Conservation (phyloP, 2,888 invertebrate species). For the Unio pictorum region DNA sequence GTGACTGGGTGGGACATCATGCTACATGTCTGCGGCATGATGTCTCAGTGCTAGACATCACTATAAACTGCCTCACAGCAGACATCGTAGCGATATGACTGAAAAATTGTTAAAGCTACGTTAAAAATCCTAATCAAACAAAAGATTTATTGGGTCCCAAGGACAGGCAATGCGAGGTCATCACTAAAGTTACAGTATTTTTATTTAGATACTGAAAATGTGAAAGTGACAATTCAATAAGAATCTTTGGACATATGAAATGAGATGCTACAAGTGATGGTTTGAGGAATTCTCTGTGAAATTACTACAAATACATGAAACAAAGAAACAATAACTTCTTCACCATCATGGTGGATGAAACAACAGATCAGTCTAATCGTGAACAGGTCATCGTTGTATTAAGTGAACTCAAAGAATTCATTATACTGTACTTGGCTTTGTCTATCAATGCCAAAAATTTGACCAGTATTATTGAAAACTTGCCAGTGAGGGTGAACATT, state of each 20-base stretch:
- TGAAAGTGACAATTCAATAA: slow-evolving; percentile 24
- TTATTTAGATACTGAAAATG: slow-evolving; percentile 20
- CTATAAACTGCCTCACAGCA: too few relatives aligned
- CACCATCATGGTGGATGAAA: slow-evolving; percentile 37
- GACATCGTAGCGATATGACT: too few relatives aligned
- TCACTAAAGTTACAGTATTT: slow-evolving; percentile 11
- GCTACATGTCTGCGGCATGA: too few relatives aligned
- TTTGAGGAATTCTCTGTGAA: slow-evolving; percentile 18
- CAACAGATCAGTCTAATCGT: slow-evolving; percentile 33
- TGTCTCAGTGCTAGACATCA: too few relatives aligned
- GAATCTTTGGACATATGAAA: slow-evolving; percentile 36
- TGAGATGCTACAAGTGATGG: slow-evolving; percentile 36
- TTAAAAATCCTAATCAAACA: too few relatives aligned
- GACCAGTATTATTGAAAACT: slow-evolving; percentile 26
- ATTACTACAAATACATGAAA: slow-evolving; percentile 10
- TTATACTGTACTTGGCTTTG: slow-evolving; percentile 28
- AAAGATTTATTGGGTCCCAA: too few relatives aligned
- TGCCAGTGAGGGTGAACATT: slow-evolving; percentile 22
- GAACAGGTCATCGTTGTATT: slow-evolving; percentile 41
- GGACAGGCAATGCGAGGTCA: too few relatives aligned
- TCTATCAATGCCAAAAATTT: slow-evolving; percentile 22
- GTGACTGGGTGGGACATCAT: too few relatives aligned
- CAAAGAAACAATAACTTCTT: slow-evolving; percentile 14
- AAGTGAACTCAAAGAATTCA: slow-evolving; percentile 32
- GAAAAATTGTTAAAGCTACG: too few relatives aligned